Percentiles rank a stretch among this genome's conserved stretches.
Conservation (phyloP, 2,888 invertebrate genomes). For the Stenodema calcarata region DNA sequence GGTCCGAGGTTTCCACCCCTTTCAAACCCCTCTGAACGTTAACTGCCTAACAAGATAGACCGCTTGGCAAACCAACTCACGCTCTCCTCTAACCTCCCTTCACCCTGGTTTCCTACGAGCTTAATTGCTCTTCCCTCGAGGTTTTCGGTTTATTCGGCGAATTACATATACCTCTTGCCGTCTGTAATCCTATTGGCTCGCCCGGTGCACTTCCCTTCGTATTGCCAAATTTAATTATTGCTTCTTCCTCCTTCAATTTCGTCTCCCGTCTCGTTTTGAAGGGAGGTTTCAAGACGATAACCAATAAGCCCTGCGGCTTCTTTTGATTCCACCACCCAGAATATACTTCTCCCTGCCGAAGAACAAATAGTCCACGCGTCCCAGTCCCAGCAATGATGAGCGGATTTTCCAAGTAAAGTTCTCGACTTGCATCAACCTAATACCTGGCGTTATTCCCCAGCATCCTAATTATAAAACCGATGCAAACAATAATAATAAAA, state of each 20-base stretch:
- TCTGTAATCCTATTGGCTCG: conserved; percentile 31
- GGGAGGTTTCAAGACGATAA: neutral
- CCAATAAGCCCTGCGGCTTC: conserved; percentile 11
- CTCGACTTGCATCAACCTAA: no score
- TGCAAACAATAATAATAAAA: no score
- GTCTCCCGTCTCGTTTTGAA: neutral
- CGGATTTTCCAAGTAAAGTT: no score
- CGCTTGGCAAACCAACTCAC: conserved; percentile 47
- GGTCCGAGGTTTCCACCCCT: neutral
- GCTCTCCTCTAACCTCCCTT: conserved; percentile 9
- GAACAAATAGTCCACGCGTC: no score
- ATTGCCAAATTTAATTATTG: conserved; percentile 36
- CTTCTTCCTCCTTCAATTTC: neutral
- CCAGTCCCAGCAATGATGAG: no score
- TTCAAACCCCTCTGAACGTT: conserved; percentile 7
- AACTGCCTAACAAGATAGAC: conserved; percentile 47
- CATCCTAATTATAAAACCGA: no score
- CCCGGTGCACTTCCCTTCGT: conserved; percentile 36
- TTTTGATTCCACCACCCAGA: neutral
- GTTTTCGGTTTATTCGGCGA: conserved; percentile 47
- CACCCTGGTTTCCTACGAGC: neutral
- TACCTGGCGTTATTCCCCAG: no score
- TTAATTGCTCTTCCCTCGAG: conserved; percentile 47
- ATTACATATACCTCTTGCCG: conserved; percentile 36
- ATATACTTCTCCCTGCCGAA: neutral